phyloP scores from a whole-genome alignment of 2,888 invertebrate species.

The Taphrorychus bicolor region DNA sequence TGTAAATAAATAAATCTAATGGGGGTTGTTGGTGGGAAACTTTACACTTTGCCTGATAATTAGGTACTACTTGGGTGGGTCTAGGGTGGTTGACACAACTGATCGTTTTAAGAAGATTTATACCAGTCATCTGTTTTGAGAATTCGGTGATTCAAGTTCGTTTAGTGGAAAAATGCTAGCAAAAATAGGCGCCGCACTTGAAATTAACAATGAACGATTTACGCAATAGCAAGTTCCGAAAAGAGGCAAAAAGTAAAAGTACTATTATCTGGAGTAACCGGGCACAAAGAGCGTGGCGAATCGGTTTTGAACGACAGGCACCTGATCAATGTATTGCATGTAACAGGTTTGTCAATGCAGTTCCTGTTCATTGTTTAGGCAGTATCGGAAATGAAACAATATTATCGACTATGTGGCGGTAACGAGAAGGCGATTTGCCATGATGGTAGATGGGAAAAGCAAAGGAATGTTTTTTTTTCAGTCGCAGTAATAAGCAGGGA shows the following conservation, averaged over 20 bases:
- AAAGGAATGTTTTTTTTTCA: neutral
- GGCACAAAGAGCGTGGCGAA: neutral
- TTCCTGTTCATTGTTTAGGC: constrained; percentile 24
- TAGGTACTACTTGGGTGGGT: no score
- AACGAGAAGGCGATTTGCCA: neutral
- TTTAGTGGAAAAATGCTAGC: neutral
- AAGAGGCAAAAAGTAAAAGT: neutral
- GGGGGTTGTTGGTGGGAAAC: constrained; percentile 16
- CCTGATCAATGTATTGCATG: neutral
- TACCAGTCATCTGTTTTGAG: no score
- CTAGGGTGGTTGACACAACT: no score
- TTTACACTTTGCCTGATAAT: constrained; percentile 17
- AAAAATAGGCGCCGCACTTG: neutral
- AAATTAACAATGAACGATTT: neutral
- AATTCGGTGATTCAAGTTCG: no score
- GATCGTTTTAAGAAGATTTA: no score
- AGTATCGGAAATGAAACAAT: constrained; percentile 14
- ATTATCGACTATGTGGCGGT: neutral
- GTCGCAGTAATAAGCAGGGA: neutral
- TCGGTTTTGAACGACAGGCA: constrained; percentile 3
- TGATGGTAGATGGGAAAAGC: neutral
- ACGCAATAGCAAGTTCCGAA: neutral
- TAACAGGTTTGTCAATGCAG: constrained; percentile 8
- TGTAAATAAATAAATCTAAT: constrained; percentile 1
- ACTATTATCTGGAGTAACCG: neutral